These are phyloP conservation scores for Caloenas nicobarica DNA, from an alignment of 2,113 vertebrate genomes.

Conservation along the genomic window DNA sequence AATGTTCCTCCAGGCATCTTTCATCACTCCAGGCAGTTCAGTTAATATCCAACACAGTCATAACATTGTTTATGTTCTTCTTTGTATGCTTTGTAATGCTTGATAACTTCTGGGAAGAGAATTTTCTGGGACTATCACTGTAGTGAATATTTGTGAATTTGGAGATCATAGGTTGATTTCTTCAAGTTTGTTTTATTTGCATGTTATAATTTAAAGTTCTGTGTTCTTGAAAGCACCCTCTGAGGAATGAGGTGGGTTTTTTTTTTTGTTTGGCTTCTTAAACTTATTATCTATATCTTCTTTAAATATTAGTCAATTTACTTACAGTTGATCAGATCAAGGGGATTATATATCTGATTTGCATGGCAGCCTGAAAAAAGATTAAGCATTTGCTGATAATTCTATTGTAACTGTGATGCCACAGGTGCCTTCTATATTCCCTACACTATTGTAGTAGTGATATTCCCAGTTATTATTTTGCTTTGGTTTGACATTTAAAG, in stretches of 20 bases:
- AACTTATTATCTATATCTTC: background rate
- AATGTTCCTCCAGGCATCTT: background rate
- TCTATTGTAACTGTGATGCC: background rate
- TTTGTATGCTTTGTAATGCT: background rate
- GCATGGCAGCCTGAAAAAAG: background rate
- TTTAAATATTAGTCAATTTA: background rate
- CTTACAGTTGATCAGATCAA: background rate
- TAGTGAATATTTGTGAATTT: background rate
- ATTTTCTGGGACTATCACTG: background rate
- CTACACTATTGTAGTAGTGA: background rate
- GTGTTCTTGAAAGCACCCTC: background rate
- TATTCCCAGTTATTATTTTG: background rate
- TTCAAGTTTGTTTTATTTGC: background rate
- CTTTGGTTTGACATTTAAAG: background rate
- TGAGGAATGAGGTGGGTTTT: background rate
- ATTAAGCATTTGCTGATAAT: background rate
- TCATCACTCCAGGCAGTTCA: background rate
- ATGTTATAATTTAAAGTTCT: background rate
- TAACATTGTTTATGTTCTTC: background rate
- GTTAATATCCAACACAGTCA: background rate
- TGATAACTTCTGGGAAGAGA: background rate
- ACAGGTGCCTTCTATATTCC: background rate
- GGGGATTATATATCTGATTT: background rate
- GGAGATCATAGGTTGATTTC: background rate
- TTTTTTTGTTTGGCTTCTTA: background rate